Evolutionary conservation across 2,888 invertebrate species (phyloP), one percentile per base, ranked within the genome.

Genomic region (Allygus modestus): DNA sequence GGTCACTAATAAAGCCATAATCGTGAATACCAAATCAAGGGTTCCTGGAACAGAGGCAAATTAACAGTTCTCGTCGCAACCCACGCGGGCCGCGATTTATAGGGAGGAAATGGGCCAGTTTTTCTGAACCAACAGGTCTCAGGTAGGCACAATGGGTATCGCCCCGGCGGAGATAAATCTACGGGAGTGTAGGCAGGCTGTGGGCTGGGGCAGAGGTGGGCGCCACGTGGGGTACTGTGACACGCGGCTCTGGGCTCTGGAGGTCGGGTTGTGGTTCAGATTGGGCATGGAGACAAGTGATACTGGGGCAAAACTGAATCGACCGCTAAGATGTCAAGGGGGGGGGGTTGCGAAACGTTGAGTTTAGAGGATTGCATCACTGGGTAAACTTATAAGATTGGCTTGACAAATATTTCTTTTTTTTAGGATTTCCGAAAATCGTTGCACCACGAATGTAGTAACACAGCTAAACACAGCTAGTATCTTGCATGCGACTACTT

Each of bases 81-180:
- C 58, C 58, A 15, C 65, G 65, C 28, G 17, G 65, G 65, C 4
- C 2, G 65, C 23, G 31, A 65, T 65, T 65, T 65, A 65, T 65
- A 65, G 65, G 26, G 28, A 65, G 65, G 65, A 65, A 65, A 65
- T 65, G 65, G 65, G 65, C 65, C 65, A 65, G 65, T 65, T 65
- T 28, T 28, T 65, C 65, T 65, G 65, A 65, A 20, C 65, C 65
- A 65, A 65, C 65, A 65, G 58, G 58, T n/a, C 28, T 28, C 65
- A 65, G 58, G 58, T 65, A 65, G 65, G 28, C 65, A 65, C 65
- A 65, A 65, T 65, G 31, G 20, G 58, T 58, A 58, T 58, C 58
- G 58, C 58, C 58, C 26, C 58, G 20, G 28, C 12, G 31, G 65
- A 65, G 26, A 65, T 65, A 65, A 65, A 65, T 65, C 65, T 31